A percentile compares a stretch with the other conserved stretches of the same genome.
These are phyloP conservation scores for Vidua chalybeata DNA, from an alignment of 2,113 vertebrate genomes.

Conservation along the genomic window DNA sequence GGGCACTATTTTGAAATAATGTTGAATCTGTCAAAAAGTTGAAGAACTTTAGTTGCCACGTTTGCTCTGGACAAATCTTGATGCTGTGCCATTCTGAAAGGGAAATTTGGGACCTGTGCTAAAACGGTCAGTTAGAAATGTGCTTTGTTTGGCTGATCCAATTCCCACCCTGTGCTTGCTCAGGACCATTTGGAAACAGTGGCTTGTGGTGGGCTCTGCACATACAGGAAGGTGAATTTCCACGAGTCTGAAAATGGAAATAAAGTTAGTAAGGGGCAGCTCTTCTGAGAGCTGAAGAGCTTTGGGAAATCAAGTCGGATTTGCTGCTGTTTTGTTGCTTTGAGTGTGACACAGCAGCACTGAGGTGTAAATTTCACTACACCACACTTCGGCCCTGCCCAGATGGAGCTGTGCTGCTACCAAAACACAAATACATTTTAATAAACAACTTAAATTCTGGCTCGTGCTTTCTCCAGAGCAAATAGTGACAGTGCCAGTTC, in stretches of 20 bases:
- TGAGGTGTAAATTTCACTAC: rapidly evolving
- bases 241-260: not conserved
- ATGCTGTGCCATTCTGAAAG: not conserved
- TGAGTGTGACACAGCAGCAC: not conserved
- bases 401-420: not conserved
- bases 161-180: not conserved
- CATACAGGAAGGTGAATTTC: not conserved
- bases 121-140: not conserved
- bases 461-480: not conserved
- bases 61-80: not conserved
- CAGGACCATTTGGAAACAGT: not conserved
- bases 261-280: not conserved
- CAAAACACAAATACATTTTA: not conserved
- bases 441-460: not conserved
- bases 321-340: not conserved
- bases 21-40: not conserved
- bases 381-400: not conserved
- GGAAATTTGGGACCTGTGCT: not conserved
- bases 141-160: not conserved
- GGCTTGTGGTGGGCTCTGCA: not conserved
- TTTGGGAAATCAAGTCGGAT: not conserved
- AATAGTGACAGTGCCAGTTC: not conserved
- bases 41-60: rapidly evolving
- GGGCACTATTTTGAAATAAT: not conserved
- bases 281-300: not conserved